Evolutionary conservation across 2,797 vertebrate genomes (phyloP).

Genomic region (Clarias platycephalus): DNA sequence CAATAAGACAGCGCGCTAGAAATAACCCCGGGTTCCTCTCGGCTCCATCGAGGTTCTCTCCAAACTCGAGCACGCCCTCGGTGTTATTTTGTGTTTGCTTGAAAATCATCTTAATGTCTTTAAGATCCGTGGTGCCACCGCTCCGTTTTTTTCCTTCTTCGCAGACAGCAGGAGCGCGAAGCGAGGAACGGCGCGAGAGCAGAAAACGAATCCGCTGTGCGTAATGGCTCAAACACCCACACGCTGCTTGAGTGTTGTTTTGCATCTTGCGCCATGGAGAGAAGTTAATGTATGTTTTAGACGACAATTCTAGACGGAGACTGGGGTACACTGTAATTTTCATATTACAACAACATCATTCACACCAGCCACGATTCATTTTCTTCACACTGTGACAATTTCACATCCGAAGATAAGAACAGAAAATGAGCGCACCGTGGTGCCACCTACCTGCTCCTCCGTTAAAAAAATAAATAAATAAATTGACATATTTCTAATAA

Average conservation of each 20-base stretch:
- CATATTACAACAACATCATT: conserved; percentile 31
- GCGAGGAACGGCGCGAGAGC: conserved; percentile 5
- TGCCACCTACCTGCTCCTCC: not conserved
- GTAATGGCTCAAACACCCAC: conserved; percentile 43
- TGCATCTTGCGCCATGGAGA: conserved; percentile 31
- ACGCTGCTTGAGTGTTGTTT: conserved; percentile 16
- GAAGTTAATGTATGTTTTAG: conserved; percentile 46
- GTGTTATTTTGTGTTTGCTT: not conserved
- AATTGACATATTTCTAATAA: too few species aligned
- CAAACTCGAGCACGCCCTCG: not conserved
- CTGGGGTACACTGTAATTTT: conserved; percentile 29
- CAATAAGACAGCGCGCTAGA: not conserved
- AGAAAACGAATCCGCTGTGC: conserved; percentile 24
- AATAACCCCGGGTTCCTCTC: conserved; percentile 19
- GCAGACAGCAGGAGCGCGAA: conserved; percentile 24
- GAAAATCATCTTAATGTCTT: conserved; percentile 18
- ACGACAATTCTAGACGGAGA: not conserved
- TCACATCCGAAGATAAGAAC: conserved; percentile 9
- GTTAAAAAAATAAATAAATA: not conserved
- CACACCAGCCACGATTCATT: conserved; percentile 14
- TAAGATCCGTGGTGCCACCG: not conserved
- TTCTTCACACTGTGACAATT: conserved; percentile 17
- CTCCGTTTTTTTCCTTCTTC: not conserved
- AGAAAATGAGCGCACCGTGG: not conserved
- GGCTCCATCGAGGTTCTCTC: not conserved